A percentile compares a stretch with the other conserved stretches of the same genome.
Evolutionary conservation across 2,888 invertebrate species (phyloP).

Genomic region (Rugalucina vietnamica): DNA sequence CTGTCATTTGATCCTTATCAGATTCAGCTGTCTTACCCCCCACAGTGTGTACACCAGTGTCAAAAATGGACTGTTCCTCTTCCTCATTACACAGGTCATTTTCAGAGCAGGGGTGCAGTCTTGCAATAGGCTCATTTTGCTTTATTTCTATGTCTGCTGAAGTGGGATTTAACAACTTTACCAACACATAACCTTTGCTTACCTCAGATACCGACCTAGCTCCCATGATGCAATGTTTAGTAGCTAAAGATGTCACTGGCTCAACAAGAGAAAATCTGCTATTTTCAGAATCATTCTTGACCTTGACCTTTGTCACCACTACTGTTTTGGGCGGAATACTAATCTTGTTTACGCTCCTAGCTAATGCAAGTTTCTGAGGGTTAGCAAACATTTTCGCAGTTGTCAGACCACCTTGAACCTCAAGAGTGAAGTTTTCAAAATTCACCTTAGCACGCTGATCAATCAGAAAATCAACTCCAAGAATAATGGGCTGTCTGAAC

Average conservation of each 20-base stretch:
- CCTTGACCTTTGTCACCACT: slow-evolving; percentile 16
- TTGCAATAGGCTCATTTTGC: slow-evolving; percentile 30
- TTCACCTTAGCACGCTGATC: slow-evolving; percentile 37
- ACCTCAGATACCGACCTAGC: slow-evolving; percentile 26
- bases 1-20: background rate
- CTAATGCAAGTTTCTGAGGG: slow-evolving; percentile 25
- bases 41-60: background rate
- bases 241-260: slow-evolving; percentile 34
- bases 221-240: slow-evolving; percentile 24
- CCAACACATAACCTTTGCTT: background rate
- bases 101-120: slow-evolving; percentile 11
- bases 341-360: slow-evolving; percentile 35
- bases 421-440: slow-evolving; percentile 28
- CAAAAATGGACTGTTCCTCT: background rate
- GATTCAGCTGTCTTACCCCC: background rate
- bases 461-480: slow-evolving; percentile 54
- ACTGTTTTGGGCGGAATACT: slow-evolving; percentile 32
- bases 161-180: slow-evolving; percentile 50
- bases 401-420: slow-evolving; percentile 33
- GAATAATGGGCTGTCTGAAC: background rate
- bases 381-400: slow-evolving; percentile 22
- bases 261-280: slow-evolving; percentile 14
- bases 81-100: background rate
- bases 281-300: slow-evolving; percentile 8
- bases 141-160: slow-evolving; percentile 29